Conservation (phyloP, 92 coral and sea anemone species). For the Plumapathes pennacea region DNA sequence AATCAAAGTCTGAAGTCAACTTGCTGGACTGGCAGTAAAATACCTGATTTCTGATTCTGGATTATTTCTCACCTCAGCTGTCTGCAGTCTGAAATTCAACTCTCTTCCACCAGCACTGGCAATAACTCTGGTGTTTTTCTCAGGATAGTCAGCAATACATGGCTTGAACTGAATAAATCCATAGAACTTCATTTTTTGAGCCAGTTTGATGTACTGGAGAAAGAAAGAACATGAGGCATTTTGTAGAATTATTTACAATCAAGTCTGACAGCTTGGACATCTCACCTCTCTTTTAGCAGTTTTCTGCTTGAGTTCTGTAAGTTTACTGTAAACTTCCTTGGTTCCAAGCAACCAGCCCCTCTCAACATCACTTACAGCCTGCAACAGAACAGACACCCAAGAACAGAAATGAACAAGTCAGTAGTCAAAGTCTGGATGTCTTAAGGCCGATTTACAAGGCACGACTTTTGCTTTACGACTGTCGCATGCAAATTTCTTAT, state of each 20-base stretch:
- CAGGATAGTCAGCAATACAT: constrained; percentile 78
- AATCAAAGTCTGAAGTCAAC: too few species aligned
- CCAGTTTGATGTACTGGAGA: constrained; percentile 75
- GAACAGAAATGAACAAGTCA: too few species aligned
- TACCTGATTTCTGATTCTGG: too few species aligned
- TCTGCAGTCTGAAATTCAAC: constrained; percentile 77
- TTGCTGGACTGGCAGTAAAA: too few species aligned
- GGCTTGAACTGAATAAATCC: constrained; percentile 91
- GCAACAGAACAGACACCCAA: background rate
- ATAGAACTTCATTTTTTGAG: constrained; percentile 73
- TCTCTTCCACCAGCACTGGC: constrained; percentile 82
- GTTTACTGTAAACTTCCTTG: constrained; percentile 75
- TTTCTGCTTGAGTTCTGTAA: constrained; percentile 68
- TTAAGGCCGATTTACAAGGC: too few species aligned
- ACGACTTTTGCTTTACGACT: too few species aligned
- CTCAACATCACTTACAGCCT: constrained; percentile 96
- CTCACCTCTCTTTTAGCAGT: constrained; percentile 75
- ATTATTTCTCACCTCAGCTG: constrained; percentile 65
- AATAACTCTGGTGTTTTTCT: constrained; percentile 77
- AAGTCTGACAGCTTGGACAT: background rate
- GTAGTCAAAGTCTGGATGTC: too few species aligned
- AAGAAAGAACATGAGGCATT: background rate
- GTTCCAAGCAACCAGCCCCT: constrained; percentile 89
- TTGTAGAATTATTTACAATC: background rate
- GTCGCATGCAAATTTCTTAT: too few species aligned